These are phyloP conservation scores for Aselliscus stoliczkanus DNA, from an alignment of 2,797 vertebrate species.

Conservation along the genomic window DNA sequence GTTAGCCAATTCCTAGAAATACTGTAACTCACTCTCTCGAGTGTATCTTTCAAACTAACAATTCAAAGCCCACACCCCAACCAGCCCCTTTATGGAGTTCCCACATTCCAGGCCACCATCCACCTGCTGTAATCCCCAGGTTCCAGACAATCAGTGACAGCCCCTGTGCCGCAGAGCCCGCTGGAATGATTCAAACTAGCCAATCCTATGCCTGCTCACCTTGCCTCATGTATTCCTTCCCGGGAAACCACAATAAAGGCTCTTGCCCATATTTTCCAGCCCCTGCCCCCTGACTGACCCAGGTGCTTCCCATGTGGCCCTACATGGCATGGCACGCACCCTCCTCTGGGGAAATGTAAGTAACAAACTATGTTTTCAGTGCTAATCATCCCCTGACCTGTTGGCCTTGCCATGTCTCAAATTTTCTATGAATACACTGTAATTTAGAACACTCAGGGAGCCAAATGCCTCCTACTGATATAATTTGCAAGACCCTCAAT, in stretches of 20 bases:
- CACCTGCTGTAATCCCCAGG: neutral
- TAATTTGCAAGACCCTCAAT: neutral
- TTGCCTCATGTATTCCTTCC: neutral
- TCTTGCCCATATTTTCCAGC: neutral
- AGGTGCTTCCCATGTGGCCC: fast-evolving
- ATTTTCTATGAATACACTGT: neutral
- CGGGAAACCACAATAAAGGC: neutral
- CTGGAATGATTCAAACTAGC: no score
- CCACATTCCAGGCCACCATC: neutral
- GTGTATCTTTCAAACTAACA: neutral
- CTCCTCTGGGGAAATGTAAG: no score
- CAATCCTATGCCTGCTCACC: neutral
- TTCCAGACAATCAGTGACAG: no score
- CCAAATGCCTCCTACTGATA: neutral
- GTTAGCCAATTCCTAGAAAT: neutral
- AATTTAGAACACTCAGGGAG: neutral
- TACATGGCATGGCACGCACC: fast-evolving
- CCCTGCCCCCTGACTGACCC: neutral
- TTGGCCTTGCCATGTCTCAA: neutral
- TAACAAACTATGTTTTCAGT: neutral
- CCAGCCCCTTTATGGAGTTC: neutral
- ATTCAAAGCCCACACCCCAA: neutral
- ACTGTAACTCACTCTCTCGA: neutral
- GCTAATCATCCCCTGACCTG: neutral
- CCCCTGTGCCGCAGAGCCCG: neutral